These are phyloP conservation scores for Catharus bicknelli DNA, from an alignment of 2,113 vertebrate species.

Conservation along the genomic window DNA sequence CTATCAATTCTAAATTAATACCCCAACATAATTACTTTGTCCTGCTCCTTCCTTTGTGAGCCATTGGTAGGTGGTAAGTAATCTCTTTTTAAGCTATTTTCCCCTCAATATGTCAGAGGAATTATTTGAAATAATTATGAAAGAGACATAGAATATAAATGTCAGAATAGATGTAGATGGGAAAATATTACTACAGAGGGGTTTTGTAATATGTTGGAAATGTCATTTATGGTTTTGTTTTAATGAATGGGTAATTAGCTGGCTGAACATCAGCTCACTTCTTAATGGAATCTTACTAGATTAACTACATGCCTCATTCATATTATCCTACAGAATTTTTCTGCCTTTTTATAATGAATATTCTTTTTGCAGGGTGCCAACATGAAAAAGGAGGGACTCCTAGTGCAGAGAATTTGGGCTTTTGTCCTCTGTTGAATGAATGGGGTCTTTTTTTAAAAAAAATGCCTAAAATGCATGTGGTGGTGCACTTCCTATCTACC, in stretches of 20 bases:
- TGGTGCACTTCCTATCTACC: background rate
- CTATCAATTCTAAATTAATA: background rate
- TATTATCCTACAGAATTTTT: constrained; percentile 36
- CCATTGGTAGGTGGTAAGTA: constrained; percentile 48
- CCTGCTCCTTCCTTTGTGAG: constrained; percentile 22
- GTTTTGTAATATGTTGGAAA: constrained; percentile 58
- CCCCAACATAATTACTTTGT: background rate
- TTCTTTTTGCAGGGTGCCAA: background rate
- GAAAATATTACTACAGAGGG: constrained; percentile 54
- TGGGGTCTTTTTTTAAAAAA: background rate
- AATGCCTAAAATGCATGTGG: background rate
- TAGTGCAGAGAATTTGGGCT: background rate
- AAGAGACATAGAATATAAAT: constrained; percentile 68
- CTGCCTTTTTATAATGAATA: background rate
- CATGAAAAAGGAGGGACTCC: background rate
- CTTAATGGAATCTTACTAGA: constrained; percentile 60
- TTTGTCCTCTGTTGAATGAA: background rate
- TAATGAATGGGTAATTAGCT: constrained; percentile 70
- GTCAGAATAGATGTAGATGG: constrained; percentile 62
- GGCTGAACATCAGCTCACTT: constrained; percentile 38
- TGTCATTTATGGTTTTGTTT: constrained; percentile 67
- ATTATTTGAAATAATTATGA: constrained; percentile 67
- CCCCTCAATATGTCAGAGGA: constrained; percentile 47
- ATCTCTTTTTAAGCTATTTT: constrained; percentile 61
- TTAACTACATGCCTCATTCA: constrained; percentile 54